Percentiles rank a stretch among this genome's conserved stretches.
Evolutionary conservation across 2,888 invertebrate species (phyloP).

Genomic region (Scaeva pyrastri): DNA sequence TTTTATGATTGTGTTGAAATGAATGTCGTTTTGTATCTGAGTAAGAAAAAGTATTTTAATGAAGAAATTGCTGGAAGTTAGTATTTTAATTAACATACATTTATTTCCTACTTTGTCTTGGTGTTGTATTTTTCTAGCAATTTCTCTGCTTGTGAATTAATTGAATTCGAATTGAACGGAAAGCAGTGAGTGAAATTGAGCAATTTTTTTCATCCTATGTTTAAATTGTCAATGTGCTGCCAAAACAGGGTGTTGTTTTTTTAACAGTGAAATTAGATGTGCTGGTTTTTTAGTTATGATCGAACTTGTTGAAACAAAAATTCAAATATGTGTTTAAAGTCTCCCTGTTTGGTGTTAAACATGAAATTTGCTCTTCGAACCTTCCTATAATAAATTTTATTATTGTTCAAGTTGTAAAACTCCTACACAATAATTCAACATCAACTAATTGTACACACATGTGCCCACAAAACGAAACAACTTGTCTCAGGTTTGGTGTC

Average conservation of each 20-base stretch:
- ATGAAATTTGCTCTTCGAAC: neutral
- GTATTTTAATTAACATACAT: neutral
- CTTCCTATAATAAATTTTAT: too few species aligned
- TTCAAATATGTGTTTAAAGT: neutral
- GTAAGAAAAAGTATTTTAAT: conserved; percentile 19
- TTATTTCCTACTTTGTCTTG: neutral
- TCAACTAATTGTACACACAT: conserved; percentile 4
- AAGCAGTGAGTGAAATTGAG: conserved; percentile 28
- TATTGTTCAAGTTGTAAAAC: too few species aligned
- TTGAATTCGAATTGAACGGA: neutral
- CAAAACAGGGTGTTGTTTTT: neutral
- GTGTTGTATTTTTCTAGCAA: conserved; percentile 17
- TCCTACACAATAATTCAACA: neutral
- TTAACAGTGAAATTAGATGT: conserved; percentile 16
- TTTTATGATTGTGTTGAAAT: conserved; percentile 40
- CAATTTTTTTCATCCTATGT: neutral
- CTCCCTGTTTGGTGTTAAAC: neutral
- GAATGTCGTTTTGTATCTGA: conserved; percentile 32
- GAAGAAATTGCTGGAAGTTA: conserved; percentile 39
- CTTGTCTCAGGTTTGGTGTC: conserved; percentile 20
- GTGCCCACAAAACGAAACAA: neutral
- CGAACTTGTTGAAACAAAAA: neutral
- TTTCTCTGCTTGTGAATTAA: neutral
- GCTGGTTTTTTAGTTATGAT: neutral
- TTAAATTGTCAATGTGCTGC: neutral